Percentiles rank a stretch among this genome's conserved stretches.
These are phyloP conservation scores for Schizothorax lantsangensis DNA, from an alignment of 2,797 vertebrate genomes.

Conservation along the genomic window DNA sequence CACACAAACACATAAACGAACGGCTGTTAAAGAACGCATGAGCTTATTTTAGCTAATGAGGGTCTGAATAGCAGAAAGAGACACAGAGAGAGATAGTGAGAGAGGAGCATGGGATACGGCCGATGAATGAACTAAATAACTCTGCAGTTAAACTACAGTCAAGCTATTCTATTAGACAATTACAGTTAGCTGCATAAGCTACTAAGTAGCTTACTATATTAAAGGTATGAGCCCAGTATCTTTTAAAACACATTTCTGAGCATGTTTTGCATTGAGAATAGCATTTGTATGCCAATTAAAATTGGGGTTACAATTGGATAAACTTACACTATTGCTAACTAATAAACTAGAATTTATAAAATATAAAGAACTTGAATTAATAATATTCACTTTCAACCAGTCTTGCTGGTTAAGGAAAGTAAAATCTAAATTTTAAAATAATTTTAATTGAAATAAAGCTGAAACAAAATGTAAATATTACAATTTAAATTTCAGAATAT, in stretches of 20 bases:
- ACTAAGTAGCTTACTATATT: neutral
- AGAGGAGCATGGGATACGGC: constrained; percentile 4
- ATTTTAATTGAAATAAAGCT: neutral
- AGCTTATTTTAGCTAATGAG: constrained; percentile 80
- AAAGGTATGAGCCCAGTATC: neutral
- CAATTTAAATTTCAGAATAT: neutral
- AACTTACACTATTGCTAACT: neutral
- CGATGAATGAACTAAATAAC: neutral
- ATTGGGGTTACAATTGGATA: too few species aligned
- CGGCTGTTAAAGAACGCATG: constrained; percentile 78
- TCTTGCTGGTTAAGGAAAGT: neutral
- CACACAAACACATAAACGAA: constrained; percentile 79
- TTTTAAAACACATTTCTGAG: neutral
- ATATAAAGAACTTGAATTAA: neutral
- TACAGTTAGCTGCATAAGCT: neutral
- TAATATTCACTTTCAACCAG: neutral
- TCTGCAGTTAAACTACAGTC: neutral
- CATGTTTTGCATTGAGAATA: neutral
- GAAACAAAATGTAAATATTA: neutral
- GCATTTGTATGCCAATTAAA: neutral
- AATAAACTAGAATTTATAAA: neutral
- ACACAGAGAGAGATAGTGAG: neutral
- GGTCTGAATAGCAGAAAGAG: constrained; percentile 47
- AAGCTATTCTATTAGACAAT: neutral
- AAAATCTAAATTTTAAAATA: neutral